These are phyloP conservation scores for Stenolophus ochropezus DNA, from an alignment of 2,888 invertebrate genomes.

Conservation along the genomic window DNA sequence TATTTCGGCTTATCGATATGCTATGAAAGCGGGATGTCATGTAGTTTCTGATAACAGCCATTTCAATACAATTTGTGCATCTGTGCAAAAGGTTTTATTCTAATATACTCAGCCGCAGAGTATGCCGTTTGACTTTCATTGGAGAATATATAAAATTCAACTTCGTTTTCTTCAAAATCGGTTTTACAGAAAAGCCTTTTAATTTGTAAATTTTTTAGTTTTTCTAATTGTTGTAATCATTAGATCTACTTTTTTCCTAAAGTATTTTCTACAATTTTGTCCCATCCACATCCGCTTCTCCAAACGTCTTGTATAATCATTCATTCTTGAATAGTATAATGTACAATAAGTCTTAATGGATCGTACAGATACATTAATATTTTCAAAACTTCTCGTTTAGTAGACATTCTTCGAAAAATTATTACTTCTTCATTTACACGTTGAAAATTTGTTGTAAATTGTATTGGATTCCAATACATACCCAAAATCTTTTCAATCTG, in stretches of 20 bases:
- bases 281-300: slow-evolving; percentile 53
- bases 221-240: slow-evolving; percentile 62
- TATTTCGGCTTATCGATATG: slow-evolving; percentile 64
- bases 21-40: slow-evolving; percentile 64
- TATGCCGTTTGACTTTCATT: slow-evolving; percentile 63
- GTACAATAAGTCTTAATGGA: slow-evolving; percentile 54
- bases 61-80: slow-evolving; percentile 65
- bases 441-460: slow-evolving; percentile 27
- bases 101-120: slow-evolving; percentile 63
- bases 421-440: slow-evolving; percentile 55
- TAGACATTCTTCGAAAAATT: slow-evolving; percentile 48
- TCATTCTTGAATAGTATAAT: slow-evolving; percentile 61
- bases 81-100: slow-evolving; percentile 64
- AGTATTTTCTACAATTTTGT: slow-evolving; percentile 60
- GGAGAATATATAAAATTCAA: slow-evolving; percentile 49
- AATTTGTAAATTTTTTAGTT: slow-evolving; percentile 61
- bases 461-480: too few relatives aligned
- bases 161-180: neutral
- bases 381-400: slow-evolving; percentile 58
- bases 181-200: slow-evolving; percentile 61
- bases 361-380: slow-evolving; percentile 60
- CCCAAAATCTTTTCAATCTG: slow-evolving; percentile 55
- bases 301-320: slow-evolving; percentile 61
- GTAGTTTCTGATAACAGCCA: slow-evolving; percentile 64
- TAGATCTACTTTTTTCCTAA: slow-evolving; percentile 61